Evolutionary conservation across 1,140 invertebrate genomes (phyloP).

Genomic region (Dendrolimus kikuchii): DNA sequence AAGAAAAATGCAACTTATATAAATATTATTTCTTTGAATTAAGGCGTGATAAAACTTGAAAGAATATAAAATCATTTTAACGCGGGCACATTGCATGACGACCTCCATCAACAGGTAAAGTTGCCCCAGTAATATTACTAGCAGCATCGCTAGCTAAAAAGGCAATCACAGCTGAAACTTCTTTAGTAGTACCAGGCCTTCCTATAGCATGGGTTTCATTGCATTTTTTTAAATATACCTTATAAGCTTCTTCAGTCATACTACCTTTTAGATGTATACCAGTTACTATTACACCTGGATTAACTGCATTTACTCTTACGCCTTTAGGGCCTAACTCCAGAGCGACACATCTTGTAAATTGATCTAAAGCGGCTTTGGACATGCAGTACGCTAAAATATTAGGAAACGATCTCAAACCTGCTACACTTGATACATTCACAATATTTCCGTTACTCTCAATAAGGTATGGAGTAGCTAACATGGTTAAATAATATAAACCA

Average conservation of each 20-base stretch:
- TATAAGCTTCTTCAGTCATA: slow-evolving; percentile 78
- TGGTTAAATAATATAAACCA: slow-evolving; percentile 81
- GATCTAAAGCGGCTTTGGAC: slow-evolving; percentile 87
- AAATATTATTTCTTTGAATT: neutral
- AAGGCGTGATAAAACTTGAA: neutral
- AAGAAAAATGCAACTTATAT: neutral
- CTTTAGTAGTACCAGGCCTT: slow-evolving; percentile 78
- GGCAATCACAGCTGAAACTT: slow-evolving; percentile 83
- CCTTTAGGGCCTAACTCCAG: slow-evolving; percentile 80
- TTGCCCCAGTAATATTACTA: slow-evolving; percentile 85
- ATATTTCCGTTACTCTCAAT: slow-evolving; percentile 81
- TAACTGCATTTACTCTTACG: slow-evolving; percentile 85
- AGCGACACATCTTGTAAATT: slow-evolving; percentile 82
- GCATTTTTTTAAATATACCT: slow-evolving; percentile 79
- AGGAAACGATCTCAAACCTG: slow-evolving; percentile 80
- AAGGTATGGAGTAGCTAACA: slow-evolving; percentile 82
- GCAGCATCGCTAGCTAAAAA: slow-evolving; percentile 85
- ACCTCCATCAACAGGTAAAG: slow-evolving; percentile 84
- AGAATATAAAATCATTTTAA: slow-evolving; percentile 4
- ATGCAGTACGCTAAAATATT: slow-evolving; percentile 82
- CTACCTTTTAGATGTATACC: slow-evolving; percentile 81
- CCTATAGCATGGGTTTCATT: slow-evolving; percentile 85
- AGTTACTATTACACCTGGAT: slow-evolving; percentile 83
- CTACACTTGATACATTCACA: slow-evolving; percentile 88
- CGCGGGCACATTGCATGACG: slow-evolving; percentile 25